phyloP scores from a whole-genome alignment of 2,888 invertebrate species.

The Notodonta ziczac region DNA sequence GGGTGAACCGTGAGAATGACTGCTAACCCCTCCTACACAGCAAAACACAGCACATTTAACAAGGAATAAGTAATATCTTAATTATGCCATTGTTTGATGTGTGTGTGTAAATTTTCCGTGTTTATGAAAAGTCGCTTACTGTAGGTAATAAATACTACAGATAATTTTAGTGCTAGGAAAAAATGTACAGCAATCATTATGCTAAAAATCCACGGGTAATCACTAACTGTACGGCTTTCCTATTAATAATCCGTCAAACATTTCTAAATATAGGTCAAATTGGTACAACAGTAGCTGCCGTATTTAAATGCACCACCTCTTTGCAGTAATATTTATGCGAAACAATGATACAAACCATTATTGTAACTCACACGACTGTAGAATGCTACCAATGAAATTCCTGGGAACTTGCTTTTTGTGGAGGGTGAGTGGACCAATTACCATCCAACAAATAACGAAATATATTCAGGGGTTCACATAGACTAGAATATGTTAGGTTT shows the following conservation, averaged over 20 bases:
- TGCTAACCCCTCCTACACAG: too few relatives aligned
- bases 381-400: constrained; percentile 40
- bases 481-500: background rate
- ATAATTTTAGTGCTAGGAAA: too few relatives aligned
- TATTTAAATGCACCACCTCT: background rate
- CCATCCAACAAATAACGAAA: background rate
- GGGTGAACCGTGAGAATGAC: too few relatives aligned
- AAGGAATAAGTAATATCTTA: too few relatives aligned
- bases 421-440: constrained; percentile 8
- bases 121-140: too few relatives aligned
- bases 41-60: too few relatives aligned
- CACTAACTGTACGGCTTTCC: background rate
- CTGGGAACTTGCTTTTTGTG: constrained; percentile 29
- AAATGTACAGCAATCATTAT: too few relatives aligned
- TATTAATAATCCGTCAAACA: background rate
- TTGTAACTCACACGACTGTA: constrained; percentile 42
- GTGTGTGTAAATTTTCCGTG: too few relatives aligned
- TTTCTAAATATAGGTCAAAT: constrained; percentile 5
- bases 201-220: too few relatives aligned
- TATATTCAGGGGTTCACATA: background rate
- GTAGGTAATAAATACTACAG: too few relatives aligned
- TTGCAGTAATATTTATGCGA: constrained; percentile 4
- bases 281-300: background rate
- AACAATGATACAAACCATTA: constrained; percentile 21
- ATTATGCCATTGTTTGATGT: too few relatives aligned